Conservation (phyloP, 2,797 vertebrate species). For the Gymnothorax reevesii region DNA sequence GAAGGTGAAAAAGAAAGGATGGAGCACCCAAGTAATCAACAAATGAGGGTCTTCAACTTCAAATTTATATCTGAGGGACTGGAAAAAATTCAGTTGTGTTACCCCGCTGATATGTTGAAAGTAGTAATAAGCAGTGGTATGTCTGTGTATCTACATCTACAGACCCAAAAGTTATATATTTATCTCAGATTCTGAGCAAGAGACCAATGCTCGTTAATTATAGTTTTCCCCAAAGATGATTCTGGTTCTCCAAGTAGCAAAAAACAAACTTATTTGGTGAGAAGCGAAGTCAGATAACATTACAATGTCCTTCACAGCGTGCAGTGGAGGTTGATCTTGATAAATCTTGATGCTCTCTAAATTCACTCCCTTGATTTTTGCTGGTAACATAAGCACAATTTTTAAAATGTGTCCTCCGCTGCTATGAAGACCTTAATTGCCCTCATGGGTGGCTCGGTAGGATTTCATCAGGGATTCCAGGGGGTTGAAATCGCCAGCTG, state of each 20-base stretch:
- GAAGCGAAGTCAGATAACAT: neutral
- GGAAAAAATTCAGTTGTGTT: neutral
- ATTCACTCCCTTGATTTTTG: neutral
- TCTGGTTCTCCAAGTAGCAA: neutral
- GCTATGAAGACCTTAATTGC: neutral
- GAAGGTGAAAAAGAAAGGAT: neutral
- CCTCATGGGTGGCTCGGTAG: neutral
- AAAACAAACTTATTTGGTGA: neutral
- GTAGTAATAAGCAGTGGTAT: constrained; percentile 9
- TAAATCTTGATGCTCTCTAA: neutral
- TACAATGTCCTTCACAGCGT: neutral
- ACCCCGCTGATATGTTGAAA: neutral
- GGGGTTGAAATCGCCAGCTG: neutral
- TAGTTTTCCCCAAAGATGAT: neutral
- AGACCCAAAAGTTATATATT: neutral
- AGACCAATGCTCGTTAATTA: neutral
- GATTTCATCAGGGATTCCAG: neutral
- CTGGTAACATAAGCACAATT: neutral
- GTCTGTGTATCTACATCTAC: neutral
- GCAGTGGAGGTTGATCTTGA: neutral
- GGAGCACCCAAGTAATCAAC: neutral
- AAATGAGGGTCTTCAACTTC: neutral
- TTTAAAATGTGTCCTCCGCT: neutral
- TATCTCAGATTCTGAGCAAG: neutral
- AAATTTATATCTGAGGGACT: neutral